Percentiles rank a stretch among this genome's conserved stretches.
phyloP scores from a whole-genome alignment of 2,888 invertebrate genomes.

The Nemurella pictetii region DNA sequence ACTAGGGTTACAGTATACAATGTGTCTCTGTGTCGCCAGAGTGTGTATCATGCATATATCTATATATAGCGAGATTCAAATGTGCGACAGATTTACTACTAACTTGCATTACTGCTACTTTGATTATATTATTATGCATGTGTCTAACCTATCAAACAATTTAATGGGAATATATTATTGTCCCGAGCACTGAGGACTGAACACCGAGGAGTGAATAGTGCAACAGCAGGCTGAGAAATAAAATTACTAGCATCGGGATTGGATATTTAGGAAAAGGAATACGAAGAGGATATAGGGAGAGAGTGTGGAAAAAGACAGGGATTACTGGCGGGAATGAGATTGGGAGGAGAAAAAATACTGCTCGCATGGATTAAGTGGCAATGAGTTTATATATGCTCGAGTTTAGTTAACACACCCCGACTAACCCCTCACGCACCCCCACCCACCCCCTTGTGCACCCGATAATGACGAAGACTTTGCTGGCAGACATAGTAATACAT shows the following conservation, averaged over 20 bases:
- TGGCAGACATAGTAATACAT: neutral
- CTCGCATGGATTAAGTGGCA: constrained; percentile 21
- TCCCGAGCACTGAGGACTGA: too few species aligned
- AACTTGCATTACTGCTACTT: constrained; percentile 20
- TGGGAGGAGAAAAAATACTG: constrained; percentile 36
- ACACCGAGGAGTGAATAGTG: neutral
- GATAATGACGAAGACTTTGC: constrained; percentile 15
- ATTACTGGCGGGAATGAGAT: constrained; percentile 38
- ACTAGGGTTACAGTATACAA: neutral
- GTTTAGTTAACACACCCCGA: constrained; percentile 9
- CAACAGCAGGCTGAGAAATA: neutral
- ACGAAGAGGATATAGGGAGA: constrained; percentile 12
- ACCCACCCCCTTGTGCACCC: too few species aligned
- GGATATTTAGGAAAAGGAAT: too few species aligned
- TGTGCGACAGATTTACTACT: constrained; percentile 7
- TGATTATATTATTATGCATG: constrained; percentile 30
- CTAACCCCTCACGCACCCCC: too few species aligned
- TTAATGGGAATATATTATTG: constrained; percentile 6
- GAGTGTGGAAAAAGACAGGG: constrained; percentile 6
- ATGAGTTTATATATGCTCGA: constrained; percentile 9
- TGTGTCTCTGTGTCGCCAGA: neutral
- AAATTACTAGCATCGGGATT: neutral
- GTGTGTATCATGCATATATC: too few species aligned
- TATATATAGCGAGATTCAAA: too few species aligned
- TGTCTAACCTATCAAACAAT: constrained; percentile 16